A percentile compares a stretch with the other conserved stretches of the same genome.
Conservation (phyloP, 2,797 vertebrate genomes). For the Microctenopoma stevenorrisi region DNA sequence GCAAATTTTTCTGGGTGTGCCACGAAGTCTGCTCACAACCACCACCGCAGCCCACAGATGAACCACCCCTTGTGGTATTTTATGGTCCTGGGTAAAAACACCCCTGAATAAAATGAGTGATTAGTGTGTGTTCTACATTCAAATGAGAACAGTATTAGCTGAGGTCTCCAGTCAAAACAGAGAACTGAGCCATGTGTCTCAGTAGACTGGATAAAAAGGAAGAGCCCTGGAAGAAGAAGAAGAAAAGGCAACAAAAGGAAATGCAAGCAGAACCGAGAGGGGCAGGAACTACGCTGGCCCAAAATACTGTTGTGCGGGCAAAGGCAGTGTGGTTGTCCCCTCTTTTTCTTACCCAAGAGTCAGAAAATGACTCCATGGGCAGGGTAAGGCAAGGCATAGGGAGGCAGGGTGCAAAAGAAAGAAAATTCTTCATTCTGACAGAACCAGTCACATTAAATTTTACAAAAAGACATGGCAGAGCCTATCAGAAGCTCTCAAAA, state of each 20-base stretch:
- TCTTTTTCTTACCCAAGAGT: constrained; percentile 60
- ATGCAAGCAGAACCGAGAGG: constrained; percentile 62
- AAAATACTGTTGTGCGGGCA: constrained; percentile 64
- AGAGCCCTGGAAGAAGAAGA: constrained; percentile 65
- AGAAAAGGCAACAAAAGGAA: constrained; percentile 72
- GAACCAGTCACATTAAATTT: constrained; percentile 49
- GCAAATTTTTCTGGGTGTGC: constrained; percentile 48
- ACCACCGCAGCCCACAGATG: constrained; percentile 54
- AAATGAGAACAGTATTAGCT: constrained; percentile 69
- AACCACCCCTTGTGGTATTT: constrained; percentile 56
- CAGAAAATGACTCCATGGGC: constrained; percentile 57
- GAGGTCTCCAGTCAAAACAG: constrained; percentile 56
- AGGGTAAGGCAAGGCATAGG: constrained; percentile 72
- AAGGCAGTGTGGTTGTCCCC: constrained; percentile 72
- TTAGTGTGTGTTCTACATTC: constrained; percentile 82
- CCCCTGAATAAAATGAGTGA: constrained; percentile 65
- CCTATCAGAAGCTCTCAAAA: constrained; percentile 49
- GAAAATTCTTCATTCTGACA: constrained; percentile 47
- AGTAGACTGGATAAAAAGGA: constrained; percentile 41
- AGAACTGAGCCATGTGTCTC: constrained; percentile 51
- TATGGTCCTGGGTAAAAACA: constrained; percentile 59
- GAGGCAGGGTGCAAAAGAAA: constrained; percentile 46
- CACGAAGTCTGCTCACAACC: constrained; percentile 42
- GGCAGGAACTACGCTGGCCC: constrained; percentile 62
- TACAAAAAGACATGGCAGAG: constrained; percentile 67